Conservation (phyloP, 2,797 vertebrate species). For the Cirrhinus molitorella region DNA sequence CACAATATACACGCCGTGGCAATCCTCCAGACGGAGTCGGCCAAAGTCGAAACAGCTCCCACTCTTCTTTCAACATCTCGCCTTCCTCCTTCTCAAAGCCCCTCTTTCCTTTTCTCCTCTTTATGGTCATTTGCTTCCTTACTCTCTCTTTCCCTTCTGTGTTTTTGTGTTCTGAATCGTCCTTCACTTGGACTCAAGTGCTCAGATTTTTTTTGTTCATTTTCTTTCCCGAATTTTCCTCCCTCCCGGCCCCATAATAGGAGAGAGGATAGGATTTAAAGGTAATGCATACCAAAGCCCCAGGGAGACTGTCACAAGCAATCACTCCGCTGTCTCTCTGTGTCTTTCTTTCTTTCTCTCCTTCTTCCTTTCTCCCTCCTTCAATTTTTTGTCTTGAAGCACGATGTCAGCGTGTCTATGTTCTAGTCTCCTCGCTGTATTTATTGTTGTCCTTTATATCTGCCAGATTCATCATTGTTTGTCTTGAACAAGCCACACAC, state of each 20-base stretch:
- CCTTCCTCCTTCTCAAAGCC: conserved; percentile 38
- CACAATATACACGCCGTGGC: conserved; percentile 37
- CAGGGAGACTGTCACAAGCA: conserved; percentile 91
- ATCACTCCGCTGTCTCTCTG: conserved; percentile 75
- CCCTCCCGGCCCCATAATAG: conserved; percentile 86
- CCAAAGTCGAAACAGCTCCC: conserved; percentile 50
- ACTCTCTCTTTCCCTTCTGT: conserved; percentile 61
- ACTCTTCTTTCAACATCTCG: conserved; percentile 46
- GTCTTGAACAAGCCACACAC: conserved; percentile 46
- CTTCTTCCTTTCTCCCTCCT: conserved; percentile 41
- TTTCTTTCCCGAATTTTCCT: conserved; percentile 97
- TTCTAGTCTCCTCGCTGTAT: conserved; percentile 83
- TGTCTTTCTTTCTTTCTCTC: conserved; percentile 52
- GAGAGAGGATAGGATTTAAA: conserved; percentile 83
- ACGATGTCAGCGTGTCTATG: conserved; percentile 89
- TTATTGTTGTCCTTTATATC: conserved; percentile 83
- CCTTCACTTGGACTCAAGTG: conserved; percentile 68
- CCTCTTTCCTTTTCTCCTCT: conserved; percentile 37
- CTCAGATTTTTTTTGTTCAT: conserved; percentile 79
- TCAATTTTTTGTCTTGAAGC: conserved; percentile 82
- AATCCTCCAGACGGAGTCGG: conserved; percentile 48
- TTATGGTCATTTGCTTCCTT: conserved; percentile 55
- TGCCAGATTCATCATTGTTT: conserved; percentile 66
- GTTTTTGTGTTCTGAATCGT: conserved; percentile 62
- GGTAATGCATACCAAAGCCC: conserved; percentile 90